Conservation (phyloP, 92 coral and sea anemone species). For the Phenganax stokvisi region DNA sequence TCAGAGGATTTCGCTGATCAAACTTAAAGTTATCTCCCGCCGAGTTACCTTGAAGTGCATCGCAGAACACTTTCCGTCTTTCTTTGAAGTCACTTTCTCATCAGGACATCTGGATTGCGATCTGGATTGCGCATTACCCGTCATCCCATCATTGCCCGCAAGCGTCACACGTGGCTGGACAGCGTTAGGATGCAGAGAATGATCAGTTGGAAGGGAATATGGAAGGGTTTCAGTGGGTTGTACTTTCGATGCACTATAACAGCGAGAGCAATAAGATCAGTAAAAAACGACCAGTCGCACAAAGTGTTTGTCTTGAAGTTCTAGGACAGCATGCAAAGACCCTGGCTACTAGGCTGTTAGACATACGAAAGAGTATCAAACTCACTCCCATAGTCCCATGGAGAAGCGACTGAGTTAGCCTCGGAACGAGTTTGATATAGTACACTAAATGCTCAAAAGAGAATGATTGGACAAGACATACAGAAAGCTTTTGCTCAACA, state of each 20-base stretch:
- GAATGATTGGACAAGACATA: too few species aligned
- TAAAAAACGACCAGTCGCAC: background rate
- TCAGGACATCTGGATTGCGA: slow-evolving; percentile 92
- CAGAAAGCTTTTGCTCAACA: too few species aligned
- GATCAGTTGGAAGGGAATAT: slow-evolving; percentile 76
- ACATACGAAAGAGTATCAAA: too few species aligned
- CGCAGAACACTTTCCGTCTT: background rate
- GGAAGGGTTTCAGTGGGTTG: slow-evolving; percentile 59
- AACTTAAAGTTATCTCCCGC: background rate
- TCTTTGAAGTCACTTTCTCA: slow-evolving; percentile 20
- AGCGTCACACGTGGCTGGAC: slow-evolving; percentile 79
- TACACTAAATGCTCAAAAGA: too few species aligned
- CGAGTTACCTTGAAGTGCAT: background rate
- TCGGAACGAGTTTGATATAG: too few species aligned
- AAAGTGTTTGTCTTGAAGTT: background rate
- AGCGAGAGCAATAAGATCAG: slow-evolving; percentile 31
- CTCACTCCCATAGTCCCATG: too few species aligned
- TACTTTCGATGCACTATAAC: slow-evolving; percentile 4
- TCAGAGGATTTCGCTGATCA: too few species aligned
- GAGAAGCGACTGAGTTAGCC: too few species aligned
- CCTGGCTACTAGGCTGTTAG: too few species aligned
- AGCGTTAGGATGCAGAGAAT: slow-evolving; percentile 90
- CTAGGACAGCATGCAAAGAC: too few species aligned
- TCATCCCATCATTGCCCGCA: slow-evolving; percentile 96
- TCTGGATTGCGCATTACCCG: slow-evolving; percentile 77